Base-by-base conservation (phyloP, 2,888 invertebrate species). In the Perizoma flavofasciatum region DNA sequence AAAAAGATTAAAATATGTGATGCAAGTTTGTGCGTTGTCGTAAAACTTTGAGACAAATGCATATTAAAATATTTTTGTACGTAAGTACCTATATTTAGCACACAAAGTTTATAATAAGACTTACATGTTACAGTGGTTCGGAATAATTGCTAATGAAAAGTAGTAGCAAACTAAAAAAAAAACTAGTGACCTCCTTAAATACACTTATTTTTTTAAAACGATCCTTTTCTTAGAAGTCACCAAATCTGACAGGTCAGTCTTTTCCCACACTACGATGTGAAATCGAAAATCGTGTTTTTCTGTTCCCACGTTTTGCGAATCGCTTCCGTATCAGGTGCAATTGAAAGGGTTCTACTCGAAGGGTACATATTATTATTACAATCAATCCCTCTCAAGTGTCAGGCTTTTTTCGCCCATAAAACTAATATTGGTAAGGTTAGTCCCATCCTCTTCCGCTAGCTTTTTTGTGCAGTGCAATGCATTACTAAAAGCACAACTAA, bases 251-350 rank as follows among this genome's bases (percentile, higher is more conserved):
- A 22, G 40, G 44, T 52, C 44, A 51, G 8, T 32, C 49, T 56
- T 57, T 61, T 61, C 61, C 50, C 61, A 61, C 61, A 53, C 33
- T 44, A 6, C 11, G 34, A 47, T 35, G 34, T 45, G 37, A 65
- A 56, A 49, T 57, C 59, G 44, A 43, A 67, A 69, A 55, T 63
- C 62, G 66, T 60, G 69, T 66, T 70, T 60, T 69, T 71, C 75
- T 73, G 77, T 91, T 90, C 90, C 86, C 90, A 90, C 90, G 89
- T 72, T 78, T 70, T 83, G 90, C 91, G 82, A 91, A 90, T 85
- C 82, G 79, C 85, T 89, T 90, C 91, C 92, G 91, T 80, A 81
- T 92, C 92, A 91, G 92, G 92, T 91, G 90, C 81, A 74, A 76
- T 71, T 75, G 78, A 89, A 91, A 90, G 89, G 89, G 88, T 89